phyloP scores from a whole-genome alignment of 2,888 invertebrate species.

The Micropterix aruncella region DNA sequence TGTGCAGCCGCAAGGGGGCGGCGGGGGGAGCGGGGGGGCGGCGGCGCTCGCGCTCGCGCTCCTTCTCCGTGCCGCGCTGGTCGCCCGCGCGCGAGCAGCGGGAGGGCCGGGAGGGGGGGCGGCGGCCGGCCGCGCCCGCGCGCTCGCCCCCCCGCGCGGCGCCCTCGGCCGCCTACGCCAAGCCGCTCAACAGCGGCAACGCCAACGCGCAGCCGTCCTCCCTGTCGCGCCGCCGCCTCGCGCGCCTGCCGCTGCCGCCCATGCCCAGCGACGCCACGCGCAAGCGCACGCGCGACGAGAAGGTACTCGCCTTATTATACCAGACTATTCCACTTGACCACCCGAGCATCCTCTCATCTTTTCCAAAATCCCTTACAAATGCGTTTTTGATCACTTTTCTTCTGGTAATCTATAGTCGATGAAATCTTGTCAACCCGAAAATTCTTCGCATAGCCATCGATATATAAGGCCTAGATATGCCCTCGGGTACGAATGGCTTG shows the following conservation, averaged over 20 bases:
- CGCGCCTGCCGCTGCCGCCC: slow-evolving; percentile 46
- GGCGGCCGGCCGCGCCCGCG: slow-evolving; percentile 22
- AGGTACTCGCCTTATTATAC: slow-evolving; percentile 24
- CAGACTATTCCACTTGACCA: too few species aligned
- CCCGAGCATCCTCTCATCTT: too few species aligned
- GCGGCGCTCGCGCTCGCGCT: slow-evolving; percentile 25
- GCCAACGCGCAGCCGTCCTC: slow-evolving; percentile 18
- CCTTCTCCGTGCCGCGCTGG: slow-evolving; percentile 15
- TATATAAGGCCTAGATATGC: too few species aligned
- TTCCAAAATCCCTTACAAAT: too few species aligned
- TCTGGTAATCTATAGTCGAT: too few species aligned
- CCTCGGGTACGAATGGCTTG: too few species aligned
- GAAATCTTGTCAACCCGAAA: too few species aligned
- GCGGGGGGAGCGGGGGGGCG: slow-evolving; percentile 23
- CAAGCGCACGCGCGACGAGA: slow-evolving; percentile 36
- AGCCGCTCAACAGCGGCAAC: slow-evolving; percentile 14
- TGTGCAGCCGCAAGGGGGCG: slow-evolving; percentile 33
- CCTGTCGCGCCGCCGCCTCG: slow-evolving; percentile 12
- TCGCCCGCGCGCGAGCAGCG: slow-evolving; percentile 9
- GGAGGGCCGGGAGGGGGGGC: slow-evolving; percentile 9
- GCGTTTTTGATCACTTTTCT: too few species aligned
- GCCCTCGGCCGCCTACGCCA: slow-evolving; percentile 14
- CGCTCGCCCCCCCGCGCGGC: slow-evolving; percentile 16
- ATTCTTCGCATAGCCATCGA: too few species aligned
- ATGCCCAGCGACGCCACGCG: slow-evolving; percentile 55